phyloP scores from a whole-genome alignment of 2,888 invertebrate species.

The Gymnocheta viridis region DNA sequence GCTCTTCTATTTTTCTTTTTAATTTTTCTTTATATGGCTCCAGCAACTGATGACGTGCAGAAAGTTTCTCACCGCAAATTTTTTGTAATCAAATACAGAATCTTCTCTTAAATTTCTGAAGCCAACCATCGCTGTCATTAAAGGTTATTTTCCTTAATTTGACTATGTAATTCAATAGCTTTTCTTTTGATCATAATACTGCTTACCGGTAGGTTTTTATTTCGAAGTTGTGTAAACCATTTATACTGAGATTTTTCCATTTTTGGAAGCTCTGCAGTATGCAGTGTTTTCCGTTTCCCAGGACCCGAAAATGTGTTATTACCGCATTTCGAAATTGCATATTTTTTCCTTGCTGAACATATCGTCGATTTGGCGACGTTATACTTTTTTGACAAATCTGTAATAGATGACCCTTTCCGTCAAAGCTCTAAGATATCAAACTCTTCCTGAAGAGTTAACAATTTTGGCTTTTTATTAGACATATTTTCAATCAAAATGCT shows the following conservation, averaged over 20 bases:
- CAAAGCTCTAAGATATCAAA: background rate
- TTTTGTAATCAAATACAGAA: constrained; percentile 42
- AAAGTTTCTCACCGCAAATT: constrained; percentile 49
- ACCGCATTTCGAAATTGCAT: background rate
- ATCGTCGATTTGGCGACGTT: background rate
- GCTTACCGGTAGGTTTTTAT: background rate
- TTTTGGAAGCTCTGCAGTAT: background rate
- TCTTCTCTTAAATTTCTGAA: constrained; percentile 40
- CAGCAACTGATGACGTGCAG: constrained; percentile 38
- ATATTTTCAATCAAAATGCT: background rate
- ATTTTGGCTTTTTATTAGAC: background rate
- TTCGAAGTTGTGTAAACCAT: background rate
- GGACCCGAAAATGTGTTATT: background rate
- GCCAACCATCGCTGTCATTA: too few species aligned
- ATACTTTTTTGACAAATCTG: background rate
- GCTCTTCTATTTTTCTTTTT: constrained; percentile 31
- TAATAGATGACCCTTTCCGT: background rate
- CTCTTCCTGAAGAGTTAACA: background rate
- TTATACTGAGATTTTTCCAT: background rate
- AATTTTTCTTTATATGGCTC: constrained; percentile 42
- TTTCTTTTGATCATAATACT: background rate
- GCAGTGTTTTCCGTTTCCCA: background rate
- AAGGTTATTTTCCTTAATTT: too few species aligned
- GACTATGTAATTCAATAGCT: constrained; percentile 1
- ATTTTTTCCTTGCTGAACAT: background rate